Percentiles rank a stretch among this genome's conserved stretches.
These are phyloP conservation scores for Merops nubicus DNA, from an alignment of 2,113 vertebrate species.

Conservation along the genomic window DNA sequence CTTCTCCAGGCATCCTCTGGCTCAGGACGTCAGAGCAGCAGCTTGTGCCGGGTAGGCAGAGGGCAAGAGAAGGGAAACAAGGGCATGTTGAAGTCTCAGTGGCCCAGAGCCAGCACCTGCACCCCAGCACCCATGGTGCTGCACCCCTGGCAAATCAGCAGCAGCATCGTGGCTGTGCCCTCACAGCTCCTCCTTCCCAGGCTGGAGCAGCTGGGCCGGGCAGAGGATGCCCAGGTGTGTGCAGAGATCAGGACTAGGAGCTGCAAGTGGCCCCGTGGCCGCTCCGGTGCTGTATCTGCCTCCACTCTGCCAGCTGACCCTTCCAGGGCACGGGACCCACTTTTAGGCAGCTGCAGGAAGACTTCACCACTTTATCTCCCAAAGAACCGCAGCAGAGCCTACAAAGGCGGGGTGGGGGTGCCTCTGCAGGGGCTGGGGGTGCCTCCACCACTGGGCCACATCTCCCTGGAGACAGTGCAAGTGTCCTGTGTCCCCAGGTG, in stretches of 20 bases:
- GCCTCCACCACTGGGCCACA: no score
- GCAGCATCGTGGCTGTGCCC: background rate
- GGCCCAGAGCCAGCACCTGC: background rate
- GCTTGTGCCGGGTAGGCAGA: background rate
- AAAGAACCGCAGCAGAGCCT: background rate
- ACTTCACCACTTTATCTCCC: background rate
- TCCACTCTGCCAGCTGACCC: background rate
- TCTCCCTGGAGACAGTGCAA: no score
- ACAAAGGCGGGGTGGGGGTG: background rate
- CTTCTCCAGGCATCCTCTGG: no score
- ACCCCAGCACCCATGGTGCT: background rate
- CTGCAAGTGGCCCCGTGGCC: background rate
- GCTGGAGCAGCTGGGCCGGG: background rate
- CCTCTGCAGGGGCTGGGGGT: background rate
- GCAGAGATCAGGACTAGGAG: background rate
- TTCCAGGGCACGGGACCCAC: background rate
- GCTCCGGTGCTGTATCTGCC: background rate
- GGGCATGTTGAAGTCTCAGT: background rate
- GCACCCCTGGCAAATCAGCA: background rate
- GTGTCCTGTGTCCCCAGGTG: background rate
- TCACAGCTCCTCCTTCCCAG: rapidly evolving
- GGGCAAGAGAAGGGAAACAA: background rate
- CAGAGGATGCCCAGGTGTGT: background rate
- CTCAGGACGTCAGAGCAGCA: background rate
- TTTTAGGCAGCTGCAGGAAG: background rate